Base-by-base conservation (phyloP, 2,888 invertebrate genomes). In the Deilephila porcellus region DNA sequence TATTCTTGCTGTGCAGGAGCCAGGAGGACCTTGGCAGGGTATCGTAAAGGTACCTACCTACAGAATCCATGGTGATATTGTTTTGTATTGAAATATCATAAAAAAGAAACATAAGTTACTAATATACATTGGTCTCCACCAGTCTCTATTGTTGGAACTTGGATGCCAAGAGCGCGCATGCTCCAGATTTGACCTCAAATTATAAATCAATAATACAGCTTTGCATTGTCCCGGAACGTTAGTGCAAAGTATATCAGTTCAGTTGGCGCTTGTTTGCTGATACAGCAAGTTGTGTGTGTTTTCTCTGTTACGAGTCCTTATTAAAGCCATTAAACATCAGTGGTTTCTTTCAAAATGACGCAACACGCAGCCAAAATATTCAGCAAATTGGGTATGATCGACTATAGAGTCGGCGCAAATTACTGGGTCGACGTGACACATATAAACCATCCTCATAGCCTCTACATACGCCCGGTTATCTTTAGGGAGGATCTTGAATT, bases 351-450 rank as follows among this genome's bases (percentile, higher is more conserved):
- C 1, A 52, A 52, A 52, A 67, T 67, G 67, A 45, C 67, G 6
- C 20, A 20, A 14, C 52, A 45, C 4, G 52, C 25, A 52, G 25
- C 20, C 3, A 14, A 1, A 6, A 25, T 67, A 25, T 67, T 20
- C 25, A 11, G 45, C 20, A 67, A 67, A 25, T 25, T 67, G 17
- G 14, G 25, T 14, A 67, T 29, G 52, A 25, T 5, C 25, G 52
- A 67, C 1, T 67, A 67, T 52, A 67, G 17, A 25, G 45, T 67
- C 14, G 67, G 67, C 25, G 67, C 52, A 5, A 52, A 25, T 25
- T 73, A 78, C 56, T 82, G 79, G 79, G 82, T 85, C 7, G 79
- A 82, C 20, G 79, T 85, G 4, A 82, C 82, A 1, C 79, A 82
- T 60, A 78, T 85, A 45, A 78, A 77, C 71, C 76, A 78, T 70